Base-by-base conservation (phyloP, 2,888 invertebrate genomes). In the Spicauda simplicius region DNA sequence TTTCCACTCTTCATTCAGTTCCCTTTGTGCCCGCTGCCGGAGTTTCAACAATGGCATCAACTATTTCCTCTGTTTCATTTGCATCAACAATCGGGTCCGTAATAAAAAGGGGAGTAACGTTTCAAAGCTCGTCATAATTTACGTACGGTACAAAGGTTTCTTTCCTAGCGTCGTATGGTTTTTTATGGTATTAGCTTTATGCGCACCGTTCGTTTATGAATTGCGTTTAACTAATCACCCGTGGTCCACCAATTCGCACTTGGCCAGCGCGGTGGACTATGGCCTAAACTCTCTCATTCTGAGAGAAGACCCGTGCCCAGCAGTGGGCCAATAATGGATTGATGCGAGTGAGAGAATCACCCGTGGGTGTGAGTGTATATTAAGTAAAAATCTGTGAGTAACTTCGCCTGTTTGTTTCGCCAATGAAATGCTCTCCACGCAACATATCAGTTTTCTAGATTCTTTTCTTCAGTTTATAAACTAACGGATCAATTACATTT, bases 1-100 rank as follows among this genome's bases (percentile, higher is more conserved):
- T 66, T 55, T 60, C 65, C 65, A 59, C 54, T 60, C 54, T 55
- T 53, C 59, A 60, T 55, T 55, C 59, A 48, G 65, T 60, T 65
- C 14, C 59, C 65, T 66, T 66, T 66, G 65, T 66, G 25, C 33
- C 53, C 20, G 53, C 14, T 16, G 61, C 61, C 53, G 54, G 33
- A 60, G 65, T 59, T 48, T 14, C 48, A 66, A 66, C 65, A 66
- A 66, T 55, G 54, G 54, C 65, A 48, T 55, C 65, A 66, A 60
- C 65, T 60, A 66, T 66, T 60, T 66, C 54, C 65, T 65, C 65
- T 65, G 65, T 65, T 65, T 65, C 65, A 65, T 65, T 65, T 65
- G 65, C 65, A 65, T 65, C 65, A 65, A 65, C 65, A 65, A 65
- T 65, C 65, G 59, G 41, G 45, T 54, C 48, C 53, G 58, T 60